phyloP scores from a whole-genome alignment of 2,113 vertebrate species.

The Muntiacus muntjak region DNA sequence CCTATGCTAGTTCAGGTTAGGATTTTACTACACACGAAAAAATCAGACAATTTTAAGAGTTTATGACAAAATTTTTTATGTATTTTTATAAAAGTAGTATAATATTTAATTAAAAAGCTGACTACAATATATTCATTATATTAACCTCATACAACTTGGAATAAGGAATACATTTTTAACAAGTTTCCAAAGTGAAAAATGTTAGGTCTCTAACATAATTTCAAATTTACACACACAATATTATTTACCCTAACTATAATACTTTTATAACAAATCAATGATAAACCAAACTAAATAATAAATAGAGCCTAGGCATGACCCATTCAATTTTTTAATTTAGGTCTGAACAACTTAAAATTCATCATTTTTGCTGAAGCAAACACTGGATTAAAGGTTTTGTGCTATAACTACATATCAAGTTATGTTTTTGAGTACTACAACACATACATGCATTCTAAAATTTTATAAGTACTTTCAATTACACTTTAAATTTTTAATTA shows the following conservation, averaged over 20 bases:
- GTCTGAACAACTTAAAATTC: constrained; percentile 8
- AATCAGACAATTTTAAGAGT: not conserved
- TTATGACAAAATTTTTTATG: not conserved
- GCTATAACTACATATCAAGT: not conserved
- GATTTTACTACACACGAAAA: not conserved
- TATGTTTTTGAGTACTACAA: not conserved
- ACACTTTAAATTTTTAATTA: not conserved
- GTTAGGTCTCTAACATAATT: not conserved
- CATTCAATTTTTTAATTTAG: not conserved
- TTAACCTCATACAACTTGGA: not conserved
- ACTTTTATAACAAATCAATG: not conserved
- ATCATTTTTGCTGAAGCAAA: not conserved
- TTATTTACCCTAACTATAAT: not conserved
- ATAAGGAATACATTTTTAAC: not conserved
- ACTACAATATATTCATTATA: not conserved
- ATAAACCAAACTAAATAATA: not conserved
- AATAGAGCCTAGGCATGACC: not conserved
- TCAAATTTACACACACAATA: not conserved
- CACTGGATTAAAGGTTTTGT: not conserved
- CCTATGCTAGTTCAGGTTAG: not conserved
- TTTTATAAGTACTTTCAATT: not conserved
- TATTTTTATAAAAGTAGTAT: not conserved
- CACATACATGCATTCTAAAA: not conserved
- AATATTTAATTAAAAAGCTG: constrained; percentile 25
- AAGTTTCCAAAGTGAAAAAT: constrained; percentile 23